Evolutionary conservation across 2,888 invertebrate genomes (phyloP), one percentile per base, ranked within the genome.

Genomic region (Smittia aterrima): DNA sequence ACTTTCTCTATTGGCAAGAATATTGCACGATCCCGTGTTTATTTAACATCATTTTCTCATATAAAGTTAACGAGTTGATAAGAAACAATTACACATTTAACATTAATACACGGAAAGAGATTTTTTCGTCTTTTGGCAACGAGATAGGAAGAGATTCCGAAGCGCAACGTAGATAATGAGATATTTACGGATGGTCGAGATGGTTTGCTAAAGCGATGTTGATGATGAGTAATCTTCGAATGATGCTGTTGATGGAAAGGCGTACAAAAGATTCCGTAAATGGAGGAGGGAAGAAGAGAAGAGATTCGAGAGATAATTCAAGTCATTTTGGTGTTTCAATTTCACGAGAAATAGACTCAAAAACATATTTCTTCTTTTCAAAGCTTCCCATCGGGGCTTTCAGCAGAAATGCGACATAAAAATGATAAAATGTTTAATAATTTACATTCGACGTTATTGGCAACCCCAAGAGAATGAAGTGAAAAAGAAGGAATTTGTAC

Each of bases 141-240:
- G 32, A 32, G 32, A 32, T 3, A 32, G 32, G 9, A 32, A 32
- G 32, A 47, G 47, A 6, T 47, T 47, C 16, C 58, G 58, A 20
- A 22, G 58, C 58, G 18, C 16, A 47, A 47, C 16, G 47, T 16
- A n/a, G n/a, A n/a, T n/a, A 11, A n/a, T 47, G 47, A 58, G n/a
- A 64, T 64, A 64, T 64, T 27, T 64, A 64, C n/a, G n/a, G n/a
- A 6, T 64, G 20, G 70, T 16, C 25, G 70, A 9, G 25, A n/a
- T 13, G 70, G 16, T 62, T 74, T 79, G 79, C 86, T 88, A 88
- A 85, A 88, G 88, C 84, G 88, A 89, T 79, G 89, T 88, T 83
- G 88, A 88, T 83, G 88, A 88, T 82, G 88, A 88, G 85, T 87
- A 88, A 85, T 88, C 88, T 86, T 88, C 88, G 86, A 86, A 88